phyloP scores from a whole-genome alignment of 1,140 invertebrate species.

The Sycophaga agraensis region DNA sequence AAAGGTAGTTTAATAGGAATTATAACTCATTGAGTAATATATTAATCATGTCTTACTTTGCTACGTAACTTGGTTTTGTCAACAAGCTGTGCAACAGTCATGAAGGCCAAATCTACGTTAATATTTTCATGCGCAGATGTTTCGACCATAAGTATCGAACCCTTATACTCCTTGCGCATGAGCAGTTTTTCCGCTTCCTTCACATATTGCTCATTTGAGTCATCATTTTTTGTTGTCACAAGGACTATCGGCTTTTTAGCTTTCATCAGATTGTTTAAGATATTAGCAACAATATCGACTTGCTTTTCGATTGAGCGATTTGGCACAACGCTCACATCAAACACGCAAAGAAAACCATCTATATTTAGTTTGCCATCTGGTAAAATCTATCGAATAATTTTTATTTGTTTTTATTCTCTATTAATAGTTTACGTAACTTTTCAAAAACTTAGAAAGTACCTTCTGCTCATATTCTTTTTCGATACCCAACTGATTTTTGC shows the following conservation, averaged over 20 bases:
- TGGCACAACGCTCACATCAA: slow-evolving; percentile 92
- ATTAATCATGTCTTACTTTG: slow-evolving; percentile 48
- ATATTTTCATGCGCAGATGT: slow-evolving; percentile 96
- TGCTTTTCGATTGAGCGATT: slow-evolving; percentile 88
- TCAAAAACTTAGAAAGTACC: slow-evolving; percentile 31
- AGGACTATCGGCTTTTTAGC: slow-evolving; percentile 94
- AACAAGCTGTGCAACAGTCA: slow-evolving; percentile 88
- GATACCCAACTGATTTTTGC: slow-evolving; percentile 95
- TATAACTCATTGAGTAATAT: not conserved
- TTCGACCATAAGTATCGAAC: slow-evolving; percentile 85
- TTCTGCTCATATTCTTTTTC: slow-evolving; percentile 96
- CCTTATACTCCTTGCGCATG: slow-evolving; percentile 89
- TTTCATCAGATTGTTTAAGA: slow-evolving; percentile 83
- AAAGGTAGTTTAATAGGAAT: not conserved
- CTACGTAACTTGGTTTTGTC: slow-evolving; percentile 73
- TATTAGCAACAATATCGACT: slow-evolving; percentile 78
- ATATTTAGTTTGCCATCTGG: slow-evolving; percentile 92
- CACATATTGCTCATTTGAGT: slow-evolving; percentile 83
- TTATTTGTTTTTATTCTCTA: not conserved
- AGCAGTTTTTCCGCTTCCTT: slow-evolving; percentile 88
- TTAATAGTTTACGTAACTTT: not conserved
- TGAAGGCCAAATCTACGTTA: slow-evolving; percentile 93
- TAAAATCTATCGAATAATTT: slow-evolving; percentile 58
- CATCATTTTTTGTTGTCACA: slow-evolving; percentile 96
- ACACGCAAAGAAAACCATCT: slow-evolving; percentile 94